Evolutionary conservation across 1,140 invertebrate genomes (phyloP), one percentile per base, ranked within the genome.

Genomic region (Achatina immaculata): DNA sequence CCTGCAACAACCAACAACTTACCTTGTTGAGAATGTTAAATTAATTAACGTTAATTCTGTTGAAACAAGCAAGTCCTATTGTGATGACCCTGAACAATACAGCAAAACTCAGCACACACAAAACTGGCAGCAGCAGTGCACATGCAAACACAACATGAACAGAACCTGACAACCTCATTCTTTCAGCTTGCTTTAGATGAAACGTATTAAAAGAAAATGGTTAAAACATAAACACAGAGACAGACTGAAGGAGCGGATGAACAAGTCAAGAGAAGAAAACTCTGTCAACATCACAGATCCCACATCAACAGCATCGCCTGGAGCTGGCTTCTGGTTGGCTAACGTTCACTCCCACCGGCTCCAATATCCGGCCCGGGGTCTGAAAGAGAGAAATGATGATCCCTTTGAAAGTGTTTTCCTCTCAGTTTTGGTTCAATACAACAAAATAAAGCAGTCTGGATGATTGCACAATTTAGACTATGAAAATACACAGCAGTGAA

Each of bases 341-440:
- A 16, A 88, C 82, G 74, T 88, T 85, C 71, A 88, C 82, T 72
- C 85, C 86, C 36, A 69, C 79, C 31, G 85, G 84, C 75, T 88
- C 85, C 43, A 85, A 80, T 48, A 86, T 85, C 77, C 86, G 78
- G 34, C 86, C 84, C 48, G 88, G 88, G 2, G 88, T 88, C 88
- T 89, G 85, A 36, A 87, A 86, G 14, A 72, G 34, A 45, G 31
- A 66, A 14, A 66, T 19, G 28, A 66, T n/a, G 31, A 66, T 19
- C n/a, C n/a, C n/a, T n/a, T n/a, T n/a, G n/a, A n/a, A n/a, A n/a
- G n/a, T n/a, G n/a, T n/a, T n/a, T n/a, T n/a, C n/a, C n/a, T n/a
- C n/a, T n/a, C n/a, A n/a, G n/a, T n/a, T n/a, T n/a, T n/a, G n/a
- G n/a, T n/a, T n/a, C n/a, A n/a, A n/a, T n/a, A n/a, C n/a, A n/a